Base-by-base conservation (phyloP, 2,797 vertebrate species). In the Tiaroga cobitis region DNA sequence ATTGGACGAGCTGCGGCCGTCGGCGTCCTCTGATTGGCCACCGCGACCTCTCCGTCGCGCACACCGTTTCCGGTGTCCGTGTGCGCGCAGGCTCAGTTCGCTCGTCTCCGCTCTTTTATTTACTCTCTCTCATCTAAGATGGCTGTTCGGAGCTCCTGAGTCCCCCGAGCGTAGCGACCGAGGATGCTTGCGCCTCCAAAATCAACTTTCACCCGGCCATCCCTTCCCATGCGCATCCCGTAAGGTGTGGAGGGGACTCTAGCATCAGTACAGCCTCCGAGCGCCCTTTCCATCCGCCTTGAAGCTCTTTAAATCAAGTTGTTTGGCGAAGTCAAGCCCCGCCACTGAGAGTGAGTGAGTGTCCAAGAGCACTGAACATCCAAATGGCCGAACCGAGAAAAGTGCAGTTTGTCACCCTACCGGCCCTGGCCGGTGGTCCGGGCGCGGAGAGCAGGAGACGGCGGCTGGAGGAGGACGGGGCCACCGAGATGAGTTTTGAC, bases 381-480 rank as follows among this genome's bases (percentile, higher is more conserved):
- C 94, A 95, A 95, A 98, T 98, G 97, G 97, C 97, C 96, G 97
- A 98, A 95, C 97, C 96, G 92, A 97, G 97, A 94, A 96, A 97
- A 95, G 95, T 99, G 92, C 96, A 97, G 90, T 96, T 98, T 95
- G 96, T 97, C 93, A 98, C 97, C 93, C 95, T 98, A 91, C 96
- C 97, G 96, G 94, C 94, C 94, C 95, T 95, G 93, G 87, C 93
- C 72, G 91, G 91, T 49, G 93, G 94, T 87, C 90, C 92, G 19
- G 95, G 95, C 91, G 93, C 95, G 89, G 96, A 97, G 91, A 95
- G 95, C 34, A 95, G 95, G 93, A 97, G 96, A 93, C 92, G 95
- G 92, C 95, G 93, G 89, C 86, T 95, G 94, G 96, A 97, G 69
- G 95, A 96, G 49, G 96, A 91, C 92, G 95, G 95, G 43, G 96